Base-by-base conservation (phyloP, 2,888 invertebrate genomes). In the Rugalucina vietnamica region DNA sequence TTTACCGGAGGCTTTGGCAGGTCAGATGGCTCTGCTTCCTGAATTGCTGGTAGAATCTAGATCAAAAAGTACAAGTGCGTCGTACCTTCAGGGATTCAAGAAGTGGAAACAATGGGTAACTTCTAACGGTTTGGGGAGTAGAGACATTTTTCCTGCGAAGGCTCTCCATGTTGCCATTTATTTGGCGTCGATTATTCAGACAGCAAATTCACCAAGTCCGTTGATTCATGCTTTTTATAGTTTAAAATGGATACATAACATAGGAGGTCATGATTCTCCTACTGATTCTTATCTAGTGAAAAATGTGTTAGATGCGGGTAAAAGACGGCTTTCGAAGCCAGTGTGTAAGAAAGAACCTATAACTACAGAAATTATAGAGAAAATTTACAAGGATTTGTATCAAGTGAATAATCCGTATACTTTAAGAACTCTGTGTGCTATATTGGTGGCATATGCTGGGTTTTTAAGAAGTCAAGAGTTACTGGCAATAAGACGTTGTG, bases 81-180 rank as follows among this genome's bases (percentile, higher is more conserved):
- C 3, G 71, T 76, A 43, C n/a, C 18, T 57, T 86, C 86, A 24
- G 5, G 82, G 79, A 60, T 88, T 85, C 39, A 24, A 60, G 8
- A 39, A 81, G 1, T 88, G 81, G 80, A 86, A 74, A 69, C 14
- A 60, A 0, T 86, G 84, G 84, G 84, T 78, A 10, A 10, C 18
- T 5, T 2, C 32, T 65, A 79, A 85, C 70, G 74, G 73, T 29
- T 34, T 86, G 37, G 27, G 39, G 14, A 49, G 74, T 37, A 36
- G 73, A 75, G 81, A 86, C 39, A 71, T 79, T 70, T 86, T 88
- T 18, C 85, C 86, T 32, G 81, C 84, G 4, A 85, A 80, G 24
- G 3, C 83, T 69, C 57, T 86, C 34, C 72, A 71, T 37, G 57
- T 88, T 14, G 73, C 75, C 14, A 18, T 88, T 1, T 85, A 84